phyloP scores from a whole-genome alignment of 2,797 vertebrate genomes.

The Phylloscopus collybita region DNA sequence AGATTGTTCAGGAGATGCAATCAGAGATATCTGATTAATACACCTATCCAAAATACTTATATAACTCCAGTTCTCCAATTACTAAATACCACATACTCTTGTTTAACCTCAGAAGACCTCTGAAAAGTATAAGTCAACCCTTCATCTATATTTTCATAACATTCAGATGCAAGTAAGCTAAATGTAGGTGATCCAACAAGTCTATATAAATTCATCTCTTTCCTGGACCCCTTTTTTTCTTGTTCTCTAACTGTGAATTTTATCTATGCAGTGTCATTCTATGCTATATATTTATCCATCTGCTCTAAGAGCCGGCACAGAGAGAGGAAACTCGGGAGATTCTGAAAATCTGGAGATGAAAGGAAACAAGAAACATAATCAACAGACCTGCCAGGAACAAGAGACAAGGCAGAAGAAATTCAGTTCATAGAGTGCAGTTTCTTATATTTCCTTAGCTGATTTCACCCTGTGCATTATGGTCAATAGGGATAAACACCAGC shows the following conservation, averaged over 20 bases:
- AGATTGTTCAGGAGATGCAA: not conserved
- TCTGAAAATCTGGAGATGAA: not conserved
- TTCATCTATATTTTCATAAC: not conserved
- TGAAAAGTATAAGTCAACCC: not conserved
- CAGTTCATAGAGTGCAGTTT: not conserved
- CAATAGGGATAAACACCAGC: not conserved
- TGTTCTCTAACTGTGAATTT: not conserved
- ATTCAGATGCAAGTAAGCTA: not conserved
- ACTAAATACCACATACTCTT: not conserved
- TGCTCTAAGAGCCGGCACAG: not conserved
- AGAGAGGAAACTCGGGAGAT: not conserved
- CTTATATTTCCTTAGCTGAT: not conserved
- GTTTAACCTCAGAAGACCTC: not conserved
- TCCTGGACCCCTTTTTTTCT: not conserved
- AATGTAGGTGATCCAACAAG: not conserved
- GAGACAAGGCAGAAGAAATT: slow-evolving; percentile 25
- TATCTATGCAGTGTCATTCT: not conserved
- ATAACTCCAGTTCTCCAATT: not conserved
- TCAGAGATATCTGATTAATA: not conserved
- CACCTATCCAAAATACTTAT: not conserved
- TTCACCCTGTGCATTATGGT: not conserved
- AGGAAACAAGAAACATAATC: not conserved
- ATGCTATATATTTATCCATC: not conserved
- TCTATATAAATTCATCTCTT: not conserved
- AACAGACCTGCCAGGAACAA: not conserved